phyloP scores from a whole-genome alignment of 2,888 invertebrate species.

The Aphelenchoides bicaudatus region DNA sequence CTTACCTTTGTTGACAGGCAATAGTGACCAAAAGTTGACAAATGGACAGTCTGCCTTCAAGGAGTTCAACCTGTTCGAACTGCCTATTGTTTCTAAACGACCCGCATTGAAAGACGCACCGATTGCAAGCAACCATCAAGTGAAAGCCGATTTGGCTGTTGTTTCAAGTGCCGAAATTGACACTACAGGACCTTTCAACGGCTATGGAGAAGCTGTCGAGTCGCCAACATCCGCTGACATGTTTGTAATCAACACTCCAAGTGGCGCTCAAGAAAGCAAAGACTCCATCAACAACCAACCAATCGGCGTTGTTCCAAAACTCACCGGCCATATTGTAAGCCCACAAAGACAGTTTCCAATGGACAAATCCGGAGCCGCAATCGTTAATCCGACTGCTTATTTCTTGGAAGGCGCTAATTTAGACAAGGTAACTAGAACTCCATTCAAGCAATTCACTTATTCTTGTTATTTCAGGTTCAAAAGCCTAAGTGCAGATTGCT shows the following conservation, averaged over 20 bases:
- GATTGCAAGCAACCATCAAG: not conserved
- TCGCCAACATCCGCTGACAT: constrained; percentile 10
- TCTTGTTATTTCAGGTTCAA: constrained; percentile 29
- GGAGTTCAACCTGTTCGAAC: constrained; percentile 10
- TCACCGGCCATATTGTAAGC: constrained; percentile 28
- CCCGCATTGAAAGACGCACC: not conserved
- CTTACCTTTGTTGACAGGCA: constrained; percentile 1
- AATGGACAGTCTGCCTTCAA: constrained; percentile 6
- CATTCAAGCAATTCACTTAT: not conserved
- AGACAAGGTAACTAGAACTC: constrained; percentile 35
- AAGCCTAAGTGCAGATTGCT: constrained; percentile 48
- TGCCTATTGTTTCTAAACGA: not conserved
- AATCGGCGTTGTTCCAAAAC: constrained; percentile 29
- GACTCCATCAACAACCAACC: constrained; percentile 12
- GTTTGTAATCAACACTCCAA: constrained; percentile 22
- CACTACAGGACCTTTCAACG: not conserved
- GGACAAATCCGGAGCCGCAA: constrained; percentile 22
- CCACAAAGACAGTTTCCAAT: not conserved
- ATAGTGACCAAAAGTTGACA: not conserved
- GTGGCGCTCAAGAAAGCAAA: constrained; percentile 6
- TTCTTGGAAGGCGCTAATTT: constrained; percentile 48
- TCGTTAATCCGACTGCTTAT: constrained; percentile 50
- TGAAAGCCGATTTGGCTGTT: constrained; percentile 6
- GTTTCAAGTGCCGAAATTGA: constrained; percentile 19
- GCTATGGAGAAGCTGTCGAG: constrained; percentile 8